Percentiles rank a stretch among this genome's conserved stretches.
Conservation (phyloP, 2,888 invertebrate species). For the Drosophila meridionalis region DNA sequence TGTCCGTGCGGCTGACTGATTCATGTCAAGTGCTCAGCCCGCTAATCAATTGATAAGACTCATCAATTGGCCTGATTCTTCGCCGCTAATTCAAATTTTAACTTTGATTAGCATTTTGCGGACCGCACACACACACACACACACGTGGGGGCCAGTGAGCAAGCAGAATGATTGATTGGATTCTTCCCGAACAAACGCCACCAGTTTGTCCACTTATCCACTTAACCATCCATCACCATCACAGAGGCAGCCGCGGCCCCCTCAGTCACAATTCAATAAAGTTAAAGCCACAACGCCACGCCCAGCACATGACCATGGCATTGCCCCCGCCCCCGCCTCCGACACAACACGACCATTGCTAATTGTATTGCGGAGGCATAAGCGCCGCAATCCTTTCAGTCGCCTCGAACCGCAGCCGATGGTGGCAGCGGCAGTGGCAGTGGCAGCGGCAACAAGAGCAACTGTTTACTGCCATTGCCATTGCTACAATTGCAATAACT, state of each 20-base stretch:
- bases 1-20: constrained; percentile 19
- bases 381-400: constrained; percentile 60
- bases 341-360: constrained; percentile 44
- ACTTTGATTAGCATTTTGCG: constrained; percentile 50
- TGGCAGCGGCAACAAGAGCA: constrained; percentile 18
- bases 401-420: constrained; percentile 43
- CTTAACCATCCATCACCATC: constrained; percentile 51
- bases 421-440: constrained; percentile 6
- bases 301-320: constrained; percentile 33
- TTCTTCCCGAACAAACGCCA: constrained; percentile 16
- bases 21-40: constrained; percentile 17
- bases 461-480: constrained; percentile 14
- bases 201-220: constrained; percentile 28
- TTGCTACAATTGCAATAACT: constrained; percentile 10
- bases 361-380: constrained; percentile 65
- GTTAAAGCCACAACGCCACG: constrained; percentile 50
- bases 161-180: constrained; percentile 48
- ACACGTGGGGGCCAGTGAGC: background rate
- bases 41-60: constrained; percentile 16
- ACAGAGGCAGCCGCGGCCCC: background rate
- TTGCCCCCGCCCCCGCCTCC: background rate
- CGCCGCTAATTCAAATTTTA: constrained; percentile 38
- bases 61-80: constrained; percentile 26
- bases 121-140: constrained; percentile 10
- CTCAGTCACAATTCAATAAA: constrained; percentile 53